Evolutionary conservation across 2,888 invertebrate genomes (phyloP), one percentile per base, ranked within the genome.

Genomic region (Dyspetes luteomarginatus): DNA sequence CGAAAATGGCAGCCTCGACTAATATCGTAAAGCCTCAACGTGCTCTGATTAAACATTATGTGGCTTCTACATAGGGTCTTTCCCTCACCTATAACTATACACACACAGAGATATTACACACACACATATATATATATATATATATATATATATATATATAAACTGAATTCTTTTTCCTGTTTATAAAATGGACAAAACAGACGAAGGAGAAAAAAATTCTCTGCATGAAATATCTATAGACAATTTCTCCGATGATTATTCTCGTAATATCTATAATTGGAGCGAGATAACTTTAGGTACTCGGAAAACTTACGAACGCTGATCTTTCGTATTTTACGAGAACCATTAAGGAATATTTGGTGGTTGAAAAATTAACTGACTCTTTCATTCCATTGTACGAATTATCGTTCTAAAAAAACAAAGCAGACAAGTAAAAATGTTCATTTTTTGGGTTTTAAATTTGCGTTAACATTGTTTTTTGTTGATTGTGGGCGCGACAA

Each of bases 41-140:
- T 91, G 90, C 90, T 89, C 90, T 90, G 91, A 91, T 91, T 91
- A 91, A 91, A 91, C 91, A 89, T 91, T 91, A 90, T 89, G 90
- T 86, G 88, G 87, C 86, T 88, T 87, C 87, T 85, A 87, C 87
- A 85, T 87, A 88, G n/a, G n/a, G n/a, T n/a, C 88, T 87, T 88
- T 87, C 88, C n/a, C 73, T n/a, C n/a, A n/a, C n/a, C n/a, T n/a
- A n/a, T n/a, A n/a, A n/a, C n/a, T n/a, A n/a, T n/a, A n/a, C n/a
- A n/a, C n/a, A n/a, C n/a, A n/a, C n/a, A n/a, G n/a, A n/a, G n/a
- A n/a, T n/a, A n/a, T n/a, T n/a, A n/a, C n/a, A n/a, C 60, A 7
- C 68, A 65, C 28, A 52, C 24, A 22, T 24, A 43, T 7, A 24
- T 55, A 48, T 19, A 52, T 3, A 4, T 52, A 9, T 52, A 30